Evolutionary conservation across 2,888 invertebrate genomes (phyloP), one percentile per base, ranked within the genome.

Genomic region (Stenichneumon culpator): DNA sequence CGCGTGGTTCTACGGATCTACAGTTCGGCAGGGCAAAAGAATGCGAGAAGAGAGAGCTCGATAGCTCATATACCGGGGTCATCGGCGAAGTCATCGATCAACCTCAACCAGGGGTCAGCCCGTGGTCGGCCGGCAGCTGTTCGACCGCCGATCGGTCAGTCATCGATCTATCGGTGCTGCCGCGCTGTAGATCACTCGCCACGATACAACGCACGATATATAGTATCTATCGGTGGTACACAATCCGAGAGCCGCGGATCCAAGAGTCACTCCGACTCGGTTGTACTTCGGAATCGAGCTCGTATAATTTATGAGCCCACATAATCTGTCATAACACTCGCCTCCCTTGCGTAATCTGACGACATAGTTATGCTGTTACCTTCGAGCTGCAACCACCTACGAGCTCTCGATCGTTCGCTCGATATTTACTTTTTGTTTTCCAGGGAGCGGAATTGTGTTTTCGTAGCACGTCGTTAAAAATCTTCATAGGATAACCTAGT

Each of bases 21-120:
- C 28, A 32, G 86, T 79, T 82, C 84, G 80, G 78, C 85, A 78
- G 84, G 82, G 82, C 85, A 80, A 87, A 87, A 89, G 82, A 84
- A 85, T 82, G 85, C 74, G 72, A 68, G 67, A 47, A 50, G 60
- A 69, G 44, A 25, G 60, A 72, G 54, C 78, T 79, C 72, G 88
- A 89, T 90, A 89, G 88, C 86, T 84, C 86, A 79, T 65, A 78
- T 79, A 65, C 47, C 72, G 80, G 86, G 88, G 91, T 93, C 93
- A 92, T 90, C 92, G 89, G 84, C 87, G 86, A 88, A 92, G 91
- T 91, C 91, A 93, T 93, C 92, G 92, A 93, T 93, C 93, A 93
- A 92, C 89, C 91, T 89, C 88, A 87, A 87, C 73, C 82, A 79
- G 90, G 90, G 92, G 92, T 92, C 92, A 90, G 87, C 83, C 88